Conservation (phyloP, 2,888 invertebrate genomes). For the Antheraea yamamai region DNA sequence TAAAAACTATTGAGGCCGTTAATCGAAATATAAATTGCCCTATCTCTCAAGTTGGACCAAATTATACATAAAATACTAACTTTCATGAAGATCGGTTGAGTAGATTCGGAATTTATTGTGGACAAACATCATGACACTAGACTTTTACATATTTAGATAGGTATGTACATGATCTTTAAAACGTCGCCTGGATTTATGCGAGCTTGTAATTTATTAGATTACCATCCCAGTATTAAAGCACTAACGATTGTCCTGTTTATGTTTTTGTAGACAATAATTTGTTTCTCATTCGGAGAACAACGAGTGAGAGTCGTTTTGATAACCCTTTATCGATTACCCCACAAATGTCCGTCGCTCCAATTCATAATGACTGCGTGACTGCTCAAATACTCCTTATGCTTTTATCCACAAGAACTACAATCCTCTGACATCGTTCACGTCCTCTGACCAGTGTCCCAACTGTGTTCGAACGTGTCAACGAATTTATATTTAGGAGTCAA, state of each 20-base stretch:
- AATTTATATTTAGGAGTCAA: neutral
- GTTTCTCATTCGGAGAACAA: slow-evolving; percentile 11
- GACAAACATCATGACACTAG: too few species aligned
- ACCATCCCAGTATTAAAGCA: neutral
- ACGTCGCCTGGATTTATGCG: too few species aligned
- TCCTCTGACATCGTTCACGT: neutral
- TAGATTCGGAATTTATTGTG: too few species aligned
- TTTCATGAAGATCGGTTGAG: too few species aligned
- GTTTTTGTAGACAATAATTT: neutral
- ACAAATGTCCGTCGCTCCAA: slow-evolving; percentile 18
- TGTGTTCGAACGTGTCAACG: neutral
- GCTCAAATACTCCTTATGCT: neutral
- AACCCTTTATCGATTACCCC: slow-evolving; percentile 20
- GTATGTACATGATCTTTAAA: too few species aligned
- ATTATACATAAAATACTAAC: too few species aligned
- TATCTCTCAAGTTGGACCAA: too few species aligned
- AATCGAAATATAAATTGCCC: too few species aligned
- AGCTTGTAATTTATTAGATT: neutral
- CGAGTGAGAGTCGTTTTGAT: slow-evolving; percentile 19
- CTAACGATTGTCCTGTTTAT: neutral
- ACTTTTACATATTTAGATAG: too few species aligned
- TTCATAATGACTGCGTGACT: neutral
- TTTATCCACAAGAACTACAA: neutral
- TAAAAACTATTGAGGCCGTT: too few species aligned
- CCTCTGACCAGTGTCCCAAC: slow-evolving; percentile 13